A percentile compares a stretch with the other conserved stretches of the same genome.
Conservation (phyloP, 2,888 invertebrate species). For the Stenoptilia bipunctidactyla region DNA sequence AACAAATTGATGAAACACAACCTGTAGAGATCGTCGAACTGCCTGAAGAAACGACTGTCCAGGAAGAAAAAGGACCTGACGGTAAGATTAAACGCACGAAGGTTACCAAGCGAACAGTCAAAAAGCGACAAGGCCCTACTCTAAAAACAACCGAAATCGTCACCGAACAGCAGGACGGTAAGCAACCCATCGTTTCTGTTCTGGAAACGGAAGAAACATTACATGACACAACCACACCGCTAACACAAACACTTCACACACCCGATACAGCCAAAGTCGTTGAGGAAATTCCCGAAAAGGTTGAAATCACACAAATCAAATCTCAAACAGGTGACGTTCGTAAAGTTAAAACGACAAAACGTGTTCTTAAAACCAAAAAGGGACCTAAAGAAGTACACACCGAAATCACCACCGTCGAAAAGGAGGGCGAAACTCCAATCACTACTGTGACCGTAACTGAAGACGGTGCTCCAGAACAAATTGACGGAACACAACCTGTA, state of each 20-base stretch:
- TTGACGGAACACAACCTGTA: slow-evolving; percentile 16
- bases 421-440: slow-evolving; percentile 32
- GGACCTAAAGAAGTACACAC: slow-evolving; percentile 49
- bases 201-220: slow-evolving; percentile 20
- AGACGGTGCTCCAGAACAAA: slow-evolving; percentile 9
- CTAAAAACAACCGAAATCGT: slow-evolving; percentile 14
- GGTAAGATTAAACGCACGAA: slow-evolving; percentile 35
- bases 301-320: slow-evolving; percentile 11
- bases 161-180: slow-evolving; percentile 14
- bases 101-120: slow-evolving; percentile 42
- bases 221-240: slow-evolving; percentile 16
- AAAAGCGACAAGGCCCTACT: slow-evolving; percentile 38
- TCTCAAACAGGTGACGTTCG: slow-evolving; percentile 13
- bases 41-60: slow-evolving; percentile 28
- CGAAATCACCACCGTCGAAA: slow-evolving; percentile 44
- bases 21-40: slow-evolving; percentile 21
- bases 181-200: slow-evolving; percentile 17
- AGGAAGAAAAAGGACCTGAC: slow-evolving; percentile 29
- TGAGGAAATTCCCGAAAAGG: slow-evolving; percentile 24
- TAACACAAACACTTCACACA: slow-evolving; percentile 5
- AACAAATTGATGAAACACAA: slow-evolving; percentile 12
- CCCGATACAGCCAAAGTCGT: slow-evolving; percentile 6
- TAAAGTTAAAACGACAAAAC: slow-evolving; percentile 33
- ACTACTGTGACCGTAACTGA: slow-evolving; percentile 30
- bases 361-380: slow-evolving; percentile 45